Evolutionary conservation across 1,140 invertebrate genomes (phyloP).

Genomic region (Drosophila rufa): DNA sequence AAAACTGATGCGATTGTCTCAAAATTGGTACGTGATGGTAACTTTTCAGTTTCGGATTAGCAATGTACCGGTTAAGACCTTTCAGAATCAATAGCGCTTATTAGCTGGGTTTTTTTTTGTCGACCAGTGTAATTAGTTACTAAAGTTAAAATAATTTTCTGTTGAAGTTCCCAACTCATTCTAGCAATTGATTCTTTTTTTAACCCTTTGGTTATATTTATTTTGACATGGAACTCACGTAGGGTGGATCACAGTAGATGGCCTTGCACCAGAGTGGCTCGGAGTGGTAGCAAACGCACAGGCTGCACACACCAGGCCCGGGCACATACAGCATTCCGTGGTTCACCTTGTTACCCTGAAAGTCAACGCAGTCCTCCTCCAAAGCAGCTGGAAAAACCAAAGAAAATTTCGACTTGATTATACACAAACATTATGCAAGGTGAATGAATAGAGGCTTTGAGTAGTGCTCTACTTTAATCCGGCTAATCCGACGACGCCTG

Average conservation of each 20-base stretch:
- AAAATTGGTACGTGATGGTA: too few species aligned
- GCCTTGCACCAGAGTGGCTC: conserved; percentile 94
- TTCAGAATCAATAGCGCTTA: too few species aligned
- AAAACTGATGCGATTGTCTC: too few species aligned
- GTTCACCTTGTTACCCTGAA: conserved; percentile 90
- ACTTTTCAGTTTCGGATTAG: too few species aligned
- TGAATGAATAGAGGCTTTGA: too few species aligned
- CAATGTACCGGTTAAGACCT: too few species aligned
- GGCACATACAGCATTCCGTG: conserved; percentile 94
- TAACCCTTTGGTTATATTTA: too few species aligned
- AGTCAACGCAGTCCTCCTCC: conserved; percentile 92
- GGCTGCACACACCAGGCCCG: conserved; percentile 93
- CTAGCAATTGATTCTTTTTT: too few species aligned
- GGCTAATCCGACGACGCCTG: conserved; percentile 24
- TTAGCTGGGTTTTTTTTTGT: too few species aligned
- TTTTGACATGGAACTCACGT: conserved; percentile 87
- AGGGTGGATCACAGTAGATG: conserved; percentile 93
- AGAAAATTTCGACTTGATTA: background rate
- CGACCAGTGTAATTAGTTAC: too few species aligned
- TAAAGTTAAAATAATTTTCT: too few species aligned
- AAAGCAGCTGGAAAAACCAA: conserved; percentile 86
- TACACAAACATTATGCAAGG: background rate
- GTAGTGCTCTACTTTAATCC: conserved; percentile 50
- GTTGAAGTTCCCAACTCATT: too few species aligned
- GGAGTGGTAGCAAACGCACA: conserved; percentile 94